Conservation (phyloP, 1,140 invertebrate species). For the Drosophila carrolli region DNA sequence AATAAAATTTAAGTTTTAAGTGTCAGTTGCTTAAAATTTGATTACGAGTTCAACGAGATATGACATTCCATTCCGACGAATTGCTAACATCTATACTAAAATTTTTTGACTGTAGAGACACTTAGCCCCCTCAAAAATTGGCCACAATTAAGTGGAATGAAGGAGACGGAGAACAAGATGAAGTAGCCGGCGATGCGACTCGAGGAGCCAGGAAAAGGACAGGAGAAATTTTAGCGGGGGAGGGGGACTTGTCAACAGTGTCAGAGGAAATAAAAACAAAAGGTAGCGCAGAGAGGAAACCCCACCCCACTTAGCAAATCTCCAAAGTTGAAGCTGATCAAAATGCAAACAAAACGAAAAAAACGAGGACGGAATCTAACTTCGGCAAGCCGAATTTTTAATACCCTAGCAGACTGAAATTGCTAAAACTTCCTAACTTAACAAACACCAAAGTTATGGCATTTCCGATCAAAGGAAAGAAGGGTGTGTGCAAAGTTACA, state of each 20-base stretch:
- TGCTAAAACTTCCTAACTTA: too few species aligned
- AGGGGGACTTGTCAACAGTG: constrained; percentile 35
- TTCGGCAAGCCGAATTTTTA: too few species aligned
- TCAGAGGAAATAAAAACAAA: constrained; percentile 10
- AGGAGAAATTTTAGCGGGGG: constrained; percentile 1
- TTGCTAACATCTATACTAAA: too few species aligned
- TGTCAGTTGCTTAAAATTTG: too few species aligned
- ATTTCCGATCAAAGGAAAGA: too few species aligned
- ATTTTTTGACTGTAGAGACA: constrained; percentile 6
- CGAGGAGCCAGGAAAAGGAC: constrained; percentile 18
- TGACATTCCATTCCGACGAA: too few species aligned
- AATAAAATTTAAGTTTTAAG: too few species aligned
- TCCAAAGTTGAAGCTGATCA: constrained; percentile 38
- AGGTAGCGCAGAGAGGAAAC: constrained; percentile 10
- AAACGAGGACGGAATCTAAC: neutral
- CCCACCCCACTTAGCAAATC: constrained; percentile 5
- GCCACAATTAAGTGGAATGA: constrained; percentile 45
- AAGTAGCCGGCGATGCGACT: constrained; percentile 35
- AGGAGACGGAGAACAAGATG: constrained; percentile 27
- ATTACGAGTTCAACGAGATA: too few species aligned
- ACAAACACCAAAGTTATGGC: too few species aligned
- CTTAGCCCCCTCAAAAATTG: constrained; percentile 14
- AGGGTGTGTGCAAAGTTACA: too few species aligned
- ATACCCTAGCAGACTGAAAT: too few species aligned
- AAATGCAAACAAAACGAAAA: constrained; percentile 44